These are phyloP conservation scores for Neosilurus mollespiculum DNA, from an alignment of 2,797 vertebrate genomes.

Conservation along the genomic window DNA sequence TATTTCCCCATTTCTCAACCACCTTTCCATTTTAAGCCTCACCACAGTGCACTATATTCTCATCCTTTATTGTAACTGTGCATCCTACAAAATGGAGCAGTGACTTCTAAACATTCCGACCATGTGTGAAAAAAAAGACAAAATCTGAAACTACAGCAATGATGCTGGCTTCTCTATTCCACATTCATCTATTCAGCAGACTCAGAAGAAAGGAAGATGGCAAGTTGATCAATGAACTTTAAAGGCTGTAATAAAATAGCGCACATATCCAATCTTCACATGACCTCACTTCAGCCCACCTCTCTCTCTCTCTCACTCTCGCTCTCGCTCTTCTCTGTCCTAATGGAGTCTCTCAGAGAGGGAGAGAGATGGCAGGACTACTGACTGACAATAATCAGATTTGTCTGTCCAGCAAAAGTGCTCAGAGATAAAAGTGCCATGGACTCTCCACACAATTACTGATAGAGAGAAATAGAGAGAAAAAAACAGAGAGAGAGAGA, in stretches of 20 bases:
- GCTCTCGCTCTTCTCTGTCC: slow-evolving; percentile 33
- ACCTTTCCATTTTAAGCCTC: background rate
- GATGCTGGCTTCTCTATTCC: slow-evolving; percentile 9
- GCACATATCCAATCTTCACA: slow-evolving; percentile 22
- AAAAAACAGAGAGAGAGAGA: slow-evolving; percentile 8
- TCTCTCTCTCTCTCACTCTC: slow-evolving; percentile 3
- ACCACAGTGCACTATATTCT: background rate
- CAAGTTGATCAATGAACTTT: slow-evolving; percentile 47
- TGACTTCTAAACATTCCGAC: background rate
- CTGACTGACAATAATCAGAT: slow-evolving; percentile 57
- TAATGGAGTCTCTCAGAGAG: slow-evolving; percentile 55
- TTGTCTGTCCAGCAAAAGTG: slow-evolving; percentile 53
- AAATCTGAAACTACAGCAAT: slow-evolving; percentile 13
- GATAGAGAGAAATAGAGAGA: slow-evolving; percentile 22
- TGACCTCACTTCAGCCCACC: slow-evolving; percentile 19
- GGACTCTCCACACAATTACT: slow-evolving; percentile 49
- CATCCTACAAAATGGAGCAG: background rate
- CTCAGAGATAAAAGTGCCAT: slow-evolving; percentile 54
- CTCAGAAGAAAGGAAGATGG: slow-evolving; percentile 8
- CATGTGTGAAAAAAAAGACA: slow-evolving; percentile 7
- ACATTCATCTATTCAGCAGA: slow-evolving; percentile 24
- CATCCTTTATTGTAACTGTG: background rate
- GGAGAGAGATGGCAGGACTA: slow-evolving; percentile 40
- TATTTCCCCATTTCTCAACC: slow-evolving; percentile 14
- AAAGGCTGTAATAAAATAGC: slow-evolving; percentile 41